Conservation (phyloP, 1,140 invertebrate genomes). For the Drosophila chauvacae region DNA sequence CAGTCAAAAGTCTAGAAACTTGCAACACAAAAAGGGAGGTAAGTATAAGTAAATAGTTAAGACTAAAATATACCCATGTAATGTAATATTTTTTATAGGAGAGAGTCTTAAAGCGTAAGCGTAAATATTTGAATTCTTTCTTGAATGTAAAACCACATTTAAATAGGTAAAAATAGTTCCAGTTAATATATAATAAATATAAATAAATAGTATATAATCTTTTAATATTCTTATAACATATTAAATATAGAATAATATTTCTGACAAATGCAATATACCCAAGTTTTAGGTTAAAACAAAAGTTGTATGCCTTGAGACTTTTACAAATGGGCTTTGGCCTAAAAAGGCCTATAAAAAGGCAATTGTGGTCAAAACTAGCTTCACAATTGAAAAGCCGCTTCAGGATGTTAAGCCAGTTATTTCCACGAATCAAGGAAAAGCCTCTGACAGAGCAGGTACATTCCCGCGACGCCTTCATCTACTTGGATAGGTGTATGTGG, state of each 20-base stretch:
- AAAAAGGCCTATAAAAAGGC: slow-evolving; percentile 27
- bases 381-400: background rate
- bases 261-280: no score
- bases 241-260: no score
- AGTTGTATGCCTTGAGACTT: background rate
- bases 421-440: slow-evolving; percentile 21
- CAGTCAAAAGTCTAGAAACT: background rate
- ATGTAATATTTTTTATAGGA: background rate
- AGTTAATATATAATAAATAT: no score
- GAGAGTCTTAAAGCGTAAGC: background rate
- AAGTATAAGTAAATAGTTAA: background rate
- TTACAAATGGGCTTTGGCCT: background rate
- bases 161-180: no score
- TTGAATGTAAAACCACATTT: background rate
- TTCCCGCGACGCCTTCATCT: slow-evolving; percentile 55
- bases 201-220: no score
- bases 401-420: slow-evolving; percentile 50
- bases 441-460: slow-evolving; percentile 4
- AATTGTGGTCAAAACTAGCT: no score
- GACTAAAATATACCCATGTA: background rate
- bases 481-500: slow-evolving; percentile 44
- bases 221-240: no score
- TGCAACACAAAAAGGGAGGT: background rate
- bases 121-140: background rate
- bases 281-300: background rate